Conservation (phyloP, 2,797 vertebrate species). For the Cyprinella venusta region DNA sequence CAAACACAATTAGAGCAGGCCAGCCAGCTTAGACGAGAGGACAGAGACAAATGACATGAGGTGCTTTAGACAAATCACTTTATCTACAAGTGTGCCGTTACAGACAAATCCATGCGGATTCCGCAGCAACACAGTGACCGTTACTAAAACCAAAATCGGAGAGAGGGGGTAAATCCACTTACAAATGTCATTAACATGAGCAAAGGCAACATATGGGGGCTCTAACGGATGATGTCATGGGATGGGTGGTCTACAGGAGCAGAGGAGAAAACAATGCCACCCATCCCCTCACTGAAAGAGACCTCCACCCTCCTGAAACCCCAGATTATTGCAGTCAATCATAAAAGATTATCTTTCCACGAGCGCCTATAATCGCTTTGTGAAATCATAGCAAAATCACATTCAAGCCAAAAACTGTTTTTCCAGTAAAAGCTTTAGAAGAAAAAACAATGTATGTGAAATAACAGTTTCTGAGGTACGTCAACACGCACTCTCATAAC, state of each 20-base stretch:
- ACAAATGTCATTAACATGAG: constrained; percentile 53
- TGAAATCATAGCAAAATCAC: constrained; percentile 63
- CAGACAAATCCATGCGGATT: constrained; percentile 39
- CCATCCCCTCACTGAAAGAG: constrained; percentile 7
- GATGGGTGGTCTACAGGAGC: constrained; percentile 58
- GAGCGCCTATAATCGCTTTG: constrained; percentile 69
- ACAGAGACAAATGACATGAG: constrained; percentile 24
- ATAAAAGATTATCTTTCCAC: constrained; percentile 68
- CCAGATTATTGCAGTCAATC: constrained; percentile 69
- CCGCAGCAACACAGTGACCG: constrained; percentile 24
- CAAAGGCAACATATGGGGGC: constrained; percentile 61
- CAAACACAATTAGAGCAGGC: constrained; percentile 34
- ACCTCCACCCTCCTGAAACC: constrained; percentile 50
- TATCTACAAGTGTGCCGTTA: constrained; percentile 19
- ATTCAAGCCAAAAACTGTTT: constrained; percentile 45
- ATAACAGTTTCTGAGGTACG: background rate
- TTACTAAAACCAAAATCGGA: constrained; percentile 35
- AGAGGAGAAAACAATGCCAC: constrained; percentile 21
- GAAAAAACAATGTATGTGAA: constrained; percentile 52
- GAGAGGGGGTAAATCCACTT: constrained; percentile 35
- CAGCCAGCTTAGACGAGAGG: constrained; percentile 15
- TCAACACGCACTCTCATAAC: background rate
- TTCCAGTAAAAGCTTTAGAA: constrained; percentile 28
- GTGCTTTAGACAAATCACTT: constrained; percentile 42
- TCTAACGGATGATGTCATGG: constrained; percentile 58